Base-by-base conservation (phyloP, 2,113 vertebrate genomes). In the Amphiprion ocellaris region DNA sequence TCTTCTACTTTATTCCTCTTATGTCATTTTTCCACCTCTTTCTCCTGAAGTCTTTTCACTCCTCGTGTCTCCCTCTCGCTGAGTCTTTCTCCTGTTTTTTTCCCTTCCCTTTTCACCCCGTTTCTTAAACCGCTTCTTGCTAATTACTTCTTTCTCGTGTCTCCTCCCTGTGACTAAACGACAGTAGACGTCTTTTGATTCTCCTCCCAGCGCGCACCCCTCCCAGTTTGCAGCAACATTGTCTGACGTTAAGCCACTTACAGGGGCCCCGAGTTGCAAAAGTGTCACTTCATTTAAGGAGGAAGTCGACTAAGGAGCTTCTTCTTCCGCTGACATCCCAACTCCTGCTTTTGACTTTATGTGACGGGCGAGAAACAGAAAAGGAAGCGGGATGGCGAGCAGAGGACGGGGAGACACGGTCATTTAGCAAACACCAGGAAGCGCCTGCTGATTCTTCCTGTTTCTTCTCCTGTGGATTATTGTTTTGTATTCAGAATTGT, bases 181-280 rank as follows among this genome's bases (percentile, higher is more conserved):
- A 85, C 86, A 77, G 71, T 61, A 33, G 75, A 76, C 69, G 82
- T 83, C 63, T 60, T 81, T 74, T 74, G 85, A 83, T 85, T 76
- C 58, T 73, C 69, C 52, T 66, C 77, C 77, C 78, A 26, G 26
- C 49, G 19, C 59, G n/a, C 11, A 41, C 10, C 55, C 58, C 61
- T 82, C 72, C 63, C 41, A 44, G 66, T 65, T 75, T 79, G 44
- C 68, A 26, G 58, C 72, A 60, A 56, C 88, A 82, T 62, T 81
- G 79, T 89, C 76, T 87, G 87, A 89, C 88, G 87, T 87, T 90
- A 91, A 89, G 87, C 78, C 67, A 37, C 71, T 77, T 59, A 58
- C 73, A 66, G 60, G 70, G 60, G 59, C 66, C 46, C 74, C 65
- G 21, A 79, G 77, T 86, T 79, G 74, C 33, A 84, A 88, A 26